Conservation (phyloP, 2,888 invertebrate genomes). For the Stenchaetothrips biformis region DNA sequence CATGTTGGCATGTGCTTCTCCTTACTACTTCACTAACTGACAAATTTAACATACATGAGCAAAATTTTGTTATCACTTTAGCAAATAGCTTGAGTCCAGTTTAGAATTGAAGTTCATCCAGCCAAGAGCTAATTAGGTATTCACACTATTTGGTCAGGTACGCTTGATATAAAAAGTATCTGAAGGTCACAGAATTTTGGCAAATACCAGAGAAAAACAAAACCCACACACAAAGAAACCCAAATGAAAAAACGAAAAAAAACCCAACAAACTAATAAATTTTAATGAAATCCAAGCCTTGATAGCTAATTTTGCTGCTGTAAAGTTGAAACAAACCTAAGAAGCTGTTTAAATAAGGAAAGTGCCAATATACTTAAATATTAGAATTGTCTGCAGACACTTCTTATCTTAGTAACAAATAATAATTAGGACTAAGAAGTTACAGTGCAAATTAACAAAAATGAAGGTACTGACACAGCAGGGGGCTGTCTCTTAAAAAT, state of each 20-base stretch:
- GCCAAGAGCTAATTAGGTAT: background rate
- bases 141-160: slow-evolving; percentile 6
- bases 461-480: too few relatives aligned
- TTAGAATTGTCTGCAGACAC: background rate
- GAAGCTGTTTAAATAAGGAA: background rate
- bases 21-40: background rate
- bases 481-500: background rate
- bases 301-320: background rate
- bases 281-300: background rate
- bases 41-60: slow-evolving; percentile 2
- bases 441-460: background rate
- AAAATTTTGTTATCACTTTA: slow-evolving; percentile 20
- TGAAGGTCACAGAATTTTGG: too few relatives aligned
- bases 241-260: background rate
- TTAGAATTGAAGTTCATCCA: background rate
- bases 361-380: slow-evolving; percentile 3
- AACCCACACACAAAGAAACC: background rate
- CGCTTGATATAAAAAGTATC: background rate
- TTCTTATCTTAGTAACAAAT: background rate
- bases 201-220: too few relatives aligned
- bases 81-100: background rate
- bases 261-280: background rate
- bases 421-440: background rate
- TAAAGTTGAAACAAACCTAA: slow-evolving; percentile 2
- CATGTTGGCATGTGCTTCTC: background rate